Percentiles rank a stretch among this genome's conserved stretches.
Conservation (phyloP, 2,113 vertebrate genomes). For the Aphelocoma coerulescens region DNA sequence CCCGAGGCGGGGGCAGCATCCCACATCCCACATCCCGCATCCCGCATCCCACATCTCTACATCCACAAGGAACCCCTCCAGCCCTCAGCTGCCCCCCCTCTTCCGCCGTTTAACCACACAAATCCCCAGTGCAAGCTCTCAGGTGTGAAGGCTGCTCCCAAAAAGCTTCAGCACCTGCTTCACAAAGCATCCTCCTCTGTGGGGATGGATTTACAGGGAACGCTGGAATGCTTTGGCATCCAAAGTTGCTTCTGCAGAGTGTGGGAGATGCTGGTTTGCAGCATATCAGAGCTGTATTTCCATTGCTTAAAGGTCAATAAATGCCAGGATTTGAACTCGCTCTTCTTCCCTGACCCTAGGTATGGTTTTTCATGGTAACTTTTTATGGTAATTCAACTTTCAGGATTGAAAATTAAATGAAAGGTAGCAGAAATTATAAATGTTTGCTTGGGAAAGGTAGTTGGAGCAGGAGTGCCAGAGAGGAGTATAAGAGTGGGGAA, state of each 20-base stretch:
- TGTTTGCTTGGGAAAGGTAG: background rate
- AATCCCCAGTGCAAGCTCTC: background rate
- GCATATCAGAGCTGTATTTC: background rate
- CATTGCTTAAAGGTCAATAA: background rate
- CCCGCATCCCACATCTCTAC: background rate
- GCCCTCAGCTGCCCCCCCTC: background rate
- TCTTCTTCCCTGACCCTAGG: background rate
- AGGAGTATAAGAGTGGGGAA: background rate
- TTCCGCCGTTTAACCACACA: background rate
- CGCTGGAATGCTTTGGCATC: background rate
- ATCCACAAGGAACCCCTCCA: background rate
- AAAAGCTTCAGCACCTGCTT: background rate
- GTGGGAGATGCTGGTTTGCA: background rate
- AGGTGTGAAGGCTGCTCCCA: background rate
- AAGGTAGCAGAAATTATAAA: background rate
- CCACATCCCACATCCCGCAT: background rate
- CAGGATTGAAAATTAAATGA: background rate
- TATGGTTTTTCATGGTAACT: background rate
- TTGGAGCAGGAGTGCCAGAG: background rate
- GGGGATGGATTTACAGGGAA: background rate
- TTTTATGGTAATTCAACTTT: background rate
- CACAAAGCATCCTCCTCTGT: background rate
- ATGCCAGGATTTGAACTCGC: background rate
- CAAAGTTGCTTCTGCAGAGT: background rate
- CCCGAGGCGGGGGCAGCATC: background rate